Conservation (phyloP, 2,797 vertebrate species). For the Esox lucius region DNA sequence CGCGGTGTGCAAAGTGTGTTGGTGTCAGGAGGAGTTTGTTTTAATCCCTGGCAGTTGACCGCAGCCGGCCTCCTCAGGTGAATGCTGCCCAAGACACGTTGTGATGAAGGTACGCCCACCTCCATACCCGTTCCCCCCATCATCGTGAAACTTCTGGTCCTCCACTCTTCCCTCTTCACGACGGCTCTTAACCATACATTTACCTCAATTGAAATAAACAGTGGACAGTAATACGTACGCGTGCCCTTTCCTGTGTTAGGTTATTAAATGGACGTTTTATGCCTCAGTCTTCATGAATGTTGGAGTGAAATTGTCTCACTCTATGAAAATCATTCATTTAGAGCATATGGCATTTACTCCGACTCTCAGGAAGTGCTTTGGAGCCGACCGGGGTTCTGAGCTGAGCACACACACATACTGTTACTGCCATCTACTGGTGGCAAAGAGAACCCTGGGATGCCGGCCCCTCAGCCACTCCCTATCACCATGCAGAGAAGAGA, state of each 20-base stretch:
- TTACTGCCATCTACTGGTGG: conserved; percentile 46
- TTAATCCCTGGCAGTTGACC: neutral
- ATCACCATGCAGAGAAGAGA: neutral
- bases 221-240: neutral
- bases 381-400: neutral
- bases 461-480: neutral
- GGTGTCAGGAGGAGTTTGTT: neutral
- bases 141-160: neutral
- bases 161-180: neutral
- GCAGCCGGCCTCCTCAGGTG: neutral
- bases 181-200: neutral
- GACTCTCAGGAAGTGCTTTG: neutral
- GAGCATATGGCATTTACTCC: neutral
- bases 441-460: neutral
- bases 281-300: neutral
- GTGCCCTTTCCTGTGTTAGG: neutral
- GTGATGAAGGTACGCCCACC: too few relatives aligned
- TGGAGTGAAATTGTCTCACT: neutral
- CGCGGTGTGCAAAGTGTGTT: neutral
- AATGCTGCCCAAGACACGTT: neutral
- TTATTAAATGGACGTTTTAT: neutral
- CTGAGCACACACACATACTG: conserved; percentile 26
- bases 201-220: neutral
- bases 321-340: neutral
- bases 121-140: neutral